Evolutionary conservation across 2,888 invertebrate genomes (phyloP).

Genomic region (Acrobasis suavella): DNA sequence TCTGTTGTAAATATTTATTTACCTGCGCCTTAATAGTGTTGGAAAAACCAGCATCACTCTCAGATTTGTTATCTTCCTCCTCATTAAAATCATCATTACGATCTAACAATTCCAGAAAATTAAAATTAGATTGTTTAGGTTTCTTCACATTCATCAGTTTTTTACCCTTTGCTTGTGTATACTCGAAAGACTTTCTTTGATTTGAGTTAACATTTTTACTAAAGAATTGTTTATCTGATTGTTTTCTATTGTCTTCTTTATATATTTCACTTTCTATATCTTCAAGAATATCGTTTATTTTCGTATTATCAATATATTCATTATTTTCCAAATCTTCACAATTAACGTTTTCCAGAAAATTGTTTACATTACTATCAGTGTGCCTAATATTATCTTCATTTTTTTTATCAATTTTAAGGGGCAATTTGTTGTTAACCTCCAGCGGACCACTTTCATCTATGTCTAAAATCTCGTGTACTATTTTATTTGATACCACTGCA

Average conservation of each 20-base stretch:
- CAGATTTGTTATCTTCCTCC: conserved; percentile 37
- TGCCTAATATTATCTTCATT: neutral
- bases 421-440: conserved; percentile 9
- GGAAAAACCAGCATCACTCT: conserved; percentile 49
- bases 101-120: conserved; percentile 57
- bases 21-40: conserved; percentile 58
- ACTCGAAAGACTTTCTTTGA: neutral
- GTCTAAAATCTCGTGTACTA: conserved; percentile 35
- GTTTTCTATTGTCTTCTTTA: conserved; percentile 26
- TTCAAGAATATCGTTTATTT: conserved; percentile 55
- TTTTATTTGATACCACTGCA: conserved; percentile 37
- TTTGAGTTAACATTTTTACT: neutral
- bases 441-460: conserved; percentile 1
- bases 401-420: conserved; percentile 2
- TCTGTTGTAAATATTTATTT: conserved; percentile 53
- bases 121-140: conserved; percentile 50
- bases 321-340: conserved; percentile 37
- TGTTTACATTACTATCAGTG: neutral
- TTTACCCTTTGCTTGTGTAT: neutral
- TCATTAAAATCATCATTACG: conserved; percentile 46
- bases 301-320: conserved; percentile 48
- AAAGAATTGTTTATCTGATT: conserved; percentile 4
- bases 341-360: conserved; percentile 12
- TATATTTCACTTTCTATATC: conserved; percentile 67
- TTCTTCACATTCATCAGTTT: conserved; percentile 4